phyloP scores from a whole-genome alignment of 2,113 vertebrate genomes.

The Lophotis ruficrista region DNA sequence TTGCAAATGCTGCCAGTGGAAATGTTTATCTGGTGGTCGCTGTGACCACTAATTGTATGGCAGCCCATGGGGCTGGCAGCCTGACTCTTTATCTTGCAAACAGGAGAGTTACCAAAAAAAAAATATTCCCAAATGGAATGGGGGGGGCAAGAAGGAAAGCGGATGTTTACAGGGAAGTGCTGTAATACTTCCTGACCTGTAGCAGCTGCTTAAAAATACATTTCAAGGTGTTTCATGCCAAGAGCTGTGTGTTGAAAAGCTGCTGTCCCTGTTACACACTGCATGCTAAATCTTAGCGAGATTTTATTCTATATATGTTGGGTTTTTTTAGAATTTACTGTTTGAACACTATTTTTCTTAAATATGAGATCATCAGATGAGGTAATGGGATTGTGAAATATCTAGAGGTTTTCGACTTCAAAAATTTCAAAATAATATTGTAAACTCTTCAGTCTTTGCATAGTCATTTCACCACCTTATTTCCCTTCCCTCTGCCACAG shows the following conservation, averaged over 20 bases:
- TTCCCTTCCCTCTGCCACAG: background rate
- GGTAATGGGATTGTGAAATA: background rate
- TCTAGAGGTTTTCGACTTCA: background rate
- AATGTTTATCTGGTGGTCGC: slow-evolving; percentile 44
- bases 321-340: background rate
- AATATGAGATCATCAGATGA: background rate
- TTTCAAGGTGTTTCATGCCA: slow-evolving; percentile 17
- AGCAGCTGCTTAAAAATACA: slow-evolving; percentile 37
- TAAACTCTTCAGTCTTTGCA: background rate
- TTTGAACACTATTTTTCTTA: background rate
- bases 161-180: slow-evolving; percentile 48
- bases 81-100: slow-evolving; percentile 12
- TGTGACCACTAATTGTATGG: slow-evolving; percentile 29
- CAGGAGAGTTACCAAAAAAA: background rate
- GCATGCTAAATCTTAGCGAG: background rate
- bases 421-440: background rate
- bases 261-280: background rate
- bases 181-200: slow-evolving; percentile 47
- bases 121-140: background rate
- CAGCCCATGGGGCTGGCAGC: background rate
- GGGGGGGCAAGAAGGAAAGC: background rate
- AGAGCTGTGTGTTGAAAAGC: background rate
- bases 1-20: slow-evolving; percentile 9
- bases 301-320: background rate
- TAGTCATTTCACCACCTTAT: background rate